Evolutionary conservation across 2,888 invertebrate genomes (phyloP).

Genomic region (Cephus rjabovi): DNA sequence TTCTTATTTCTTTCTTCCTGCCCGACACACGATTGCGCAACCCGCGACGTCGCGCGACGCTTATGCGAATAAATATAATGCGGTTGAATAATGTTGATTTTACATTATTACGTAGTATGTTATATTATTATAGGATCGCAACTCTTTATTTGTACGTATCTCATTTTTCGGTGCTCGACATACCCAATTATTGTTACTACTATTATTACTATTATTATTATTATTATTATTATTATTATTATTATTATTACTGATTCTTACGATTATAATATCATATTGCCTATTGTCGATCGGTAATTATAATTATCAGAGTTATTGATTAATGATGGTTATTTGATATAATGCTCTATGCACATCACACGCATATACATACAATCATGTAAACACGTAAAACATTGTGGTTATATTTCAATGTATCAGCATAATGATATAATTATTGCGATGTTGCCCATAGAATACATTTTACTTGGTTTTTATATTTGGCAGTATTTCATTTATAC

Average conservation of each 20-base stretch:
- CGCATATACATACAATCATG: slow-evolving; percentile 47
- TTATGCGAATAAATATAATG: slow-evolving; percentile 1
- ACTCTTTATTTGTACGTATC: slow-evolving; percentile 47
- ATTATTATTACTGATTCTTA: slow-evolving; percentile 52
- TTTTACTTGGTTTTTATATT: slow-evolving; percentile 66
- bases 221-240: slow-evolving; percentile 37
- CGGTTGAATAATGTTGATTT: slow-evolving; percentile 13
- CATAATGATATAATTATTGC: slow-evolving; percentile 63
- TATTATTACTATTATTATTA: too few species aligned
- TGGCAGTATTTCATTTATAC: slow-evolving; percentile 51
- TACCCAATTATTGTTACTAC: slow-evolving; percentile 53
- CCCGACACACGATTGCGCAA: slow-evolving; percentile 37
- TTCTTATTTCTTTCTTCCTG: neutral
- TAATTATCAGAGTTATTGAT: slow-evolving; percentile 50
- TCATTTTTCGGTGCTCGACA: slow-evolving; percentile 62
- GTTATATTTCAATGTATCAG: slow-evolving; percentile 65
- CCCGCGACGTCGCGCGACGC: slow-evolving; percentile 42
- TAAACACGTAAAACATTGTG: slow-evolving; percentile 54
- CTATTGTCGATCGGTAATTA: slow-evolving; percentile 56
- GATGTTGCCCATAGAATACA: slow-evolving; percentile 66
- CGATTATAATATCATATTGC: slow-evolving; percentile 55
- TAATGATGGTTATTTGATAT: slow-evolving; percentile 56
- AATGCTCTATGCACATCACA: slow-evolving; percentile 57
- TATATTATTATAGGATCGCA: slow-evolving; percentile 6
- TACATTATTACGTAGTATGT: neutral